Base-by-base conservation (phyloP, 2,888 invertebrate species). In the Drosophila prolongata region DNA sequence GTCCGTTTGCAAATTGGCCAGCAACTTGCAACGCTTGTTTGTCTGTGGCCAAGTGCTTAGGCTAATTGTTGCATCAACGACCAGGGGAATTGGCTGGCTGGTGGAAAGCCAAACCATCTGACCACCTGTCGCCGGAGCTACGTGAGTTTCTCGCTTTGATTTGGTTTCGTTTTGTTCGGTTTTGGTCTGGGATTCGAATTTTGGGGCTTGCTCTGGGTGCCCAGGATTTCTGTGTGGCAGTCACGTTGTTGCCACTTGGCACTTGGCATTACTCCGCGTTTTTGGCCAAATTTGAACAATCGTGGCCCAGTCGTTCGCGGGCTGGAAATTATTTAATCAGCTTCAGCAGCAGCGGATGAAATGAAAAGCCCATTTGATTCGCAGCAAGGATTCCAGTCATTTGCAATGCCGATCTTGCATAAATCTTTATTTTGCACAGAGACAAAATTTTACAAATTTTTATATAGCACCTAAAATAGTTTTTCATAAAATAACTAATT, bases 221-320 rank as follows among this genome's bases (percentile, higher is more conserved):
- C 64, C 69, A 83, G 83, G 72, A 75, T 78, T 65, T 64, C 43
- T 56, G 55, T 66, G 75, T 67, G 78, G 65, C 61, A 89, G 89
- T 89, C 89, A 90, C 90, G 90, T 89, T 84, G 79, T 78, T 90
- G 90, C 80, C 89, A 87, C 90, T 90, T 90, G 84, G 76, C 87
- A 84, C 84, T 77, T 61, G 70, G 77, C 57, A 67, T 65, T 69
- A 69, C 42, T 47, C 47, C 47, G 68, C 60, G 52, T 73, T 47
- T 42, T 42, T 59, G 61, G 35, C 61, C 47, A 62, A 60, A 54
- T 30, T 64, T 49, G 52, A 60, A 75, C 71, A 77, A 75, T 79
- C 77, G 80, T 57, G 49, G 80, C 37, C 30, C 54, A 54, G 65
- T 57, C 56, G 56, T 56, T 50, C 42, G 19, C 53, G 38, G 64